Evolutionary conservation across 35 echinoderm and acorn worm genomes (phyloP).

Genomic region (Lytechinus variegatus): DNA sequence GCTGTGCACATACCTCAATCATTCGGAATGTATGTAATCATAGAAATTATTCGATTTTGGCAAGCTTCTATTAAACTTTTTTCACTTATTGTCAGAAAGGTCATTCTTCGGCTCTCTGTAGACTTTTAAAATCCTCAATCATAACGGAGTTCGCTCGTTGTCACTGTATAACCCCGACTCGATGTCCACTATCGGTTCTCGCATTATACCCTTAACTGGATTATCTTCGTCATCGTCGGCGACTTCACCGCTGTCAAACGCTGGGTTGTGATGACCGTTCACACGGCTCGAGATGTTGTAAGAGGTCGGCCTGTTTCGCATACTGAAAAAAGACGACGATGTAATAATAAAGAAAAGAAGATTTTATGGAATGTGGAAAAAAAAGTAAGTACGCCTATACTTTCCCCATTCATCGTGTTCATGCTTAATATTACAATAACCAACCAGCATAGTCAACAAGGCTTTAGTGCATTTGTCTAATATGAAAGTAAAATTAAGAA

Average conservation of each 20-base stretch:
- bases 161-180: conserved; percentile 38
- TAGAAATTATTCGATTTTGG: too few species aligned
- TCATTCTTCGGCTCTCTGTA: too few species aligned
- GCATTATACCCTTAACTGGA: conserved; percentile 39
- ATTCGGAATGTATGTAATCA: too few species aligned
- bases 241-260: conserved; percentile 46
- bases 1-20: too few species aligned
- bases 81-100: too few species aligned
- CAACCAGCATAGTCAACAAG: too few species aligned
- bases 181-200: background rate
- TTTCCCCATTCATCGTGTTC: too few species aligned
- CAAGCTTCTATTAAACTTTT: too few species aligned
- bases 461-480: too few species aligned
- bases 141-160: conserved; percentile 37
- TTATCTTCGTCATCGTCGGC: conserved; percentile 50
- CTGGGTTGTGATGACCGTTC: conserved; percentile 41
- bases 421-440: too few species aligned
- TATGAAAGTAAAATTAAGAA: too few species aligned
- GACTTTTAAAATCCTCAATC: background rate
- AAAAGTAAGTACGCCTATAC: too few species aligned
- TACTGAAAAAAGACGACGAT: background rate
- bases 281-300: conserved; percentile 23
- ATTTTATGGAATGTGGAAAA: background rate
- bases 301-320: background rate
- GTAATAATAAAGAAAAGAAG: background rate